Evolutionary conservation across 2,113 vertebrate species (phyloP), one percentile per base, ranked within the genome.

Genomic region (Pangasianodon gigas): DNA sequence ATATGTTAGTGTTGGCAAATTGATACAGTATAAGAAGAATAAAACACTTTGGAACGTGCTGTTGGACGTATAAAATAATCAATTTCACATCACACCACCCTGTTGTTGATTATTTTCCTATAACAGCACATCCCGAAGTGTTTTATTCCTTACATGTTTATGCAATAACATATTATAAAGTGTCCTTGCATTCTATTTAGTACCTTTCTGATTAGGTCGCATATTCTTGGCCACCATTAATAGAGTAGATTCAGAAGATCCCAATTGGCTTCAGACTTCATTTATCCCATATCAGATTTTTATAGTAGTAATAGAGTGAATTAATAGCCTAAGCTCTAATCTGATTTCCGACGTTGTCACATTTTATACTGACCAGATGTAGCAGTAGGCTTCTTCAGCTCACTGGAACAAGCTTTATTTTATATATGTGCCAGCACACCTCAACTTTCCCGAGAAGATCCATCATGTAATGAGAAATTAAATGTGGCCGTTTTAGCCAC

Each of bases 401-500:
- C 60, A 48, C 19, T 81, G 75, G n/a, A 85, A 87, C 75, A 56
- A 81, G 89, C 75, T 69, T 80, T 80, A 54, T 87, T 86, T 86
- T 82, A 90, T 82, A 88, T 88, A 91, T 91, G 90, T 89, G 90
- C 89, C 79, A 87, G 92, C 91, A 91, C 74, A 91, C 89, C 92
- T 93, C 92, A 93, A 93, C 90, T 91, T 90, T 94, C 90, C 75
- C 82, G 19, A 92, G 75, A 87, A 71, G 88, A 93, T 88, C 65
- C 60, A 74, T 89, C 89, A 89, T 62, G 85, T 93, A 92, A 95
- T 92, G 85, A 92, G 91, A 83, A 94, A 94, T 94, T 94, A 92
- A 95, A 94, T 90, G 71, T 85, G 90, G 93, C 87, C 85, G 91
- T 95, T 95, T 95, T 91, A 94, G 91, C 93, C 91, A 94, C 94